Conservation (phyloP, 2,113 vertebrate genomes). For the Bettongia penicillata region DNA sequence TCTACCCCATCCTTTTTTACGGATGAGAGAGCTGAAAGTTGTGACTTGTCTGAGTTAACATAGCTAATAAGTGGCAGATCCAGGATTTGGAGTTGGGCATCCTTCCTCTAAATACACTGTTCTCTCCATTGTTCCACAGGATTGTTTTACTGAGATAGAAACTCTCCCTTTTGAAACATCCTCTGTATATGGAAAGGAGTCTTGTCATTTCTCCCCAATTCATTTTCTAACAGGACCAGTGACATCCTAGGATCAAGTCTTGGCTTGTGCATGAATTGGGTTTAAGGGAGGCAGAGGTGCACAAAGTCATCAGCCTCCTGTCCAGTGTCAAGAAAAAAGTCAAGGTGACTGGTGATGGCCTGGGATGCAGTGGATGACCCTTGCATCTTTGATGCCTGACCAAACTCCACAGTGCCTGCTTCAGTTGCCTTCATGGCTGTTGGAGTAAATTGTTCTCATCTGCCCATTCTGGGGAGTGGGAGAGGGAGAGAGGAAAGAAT, state of each 20-base stretch:
- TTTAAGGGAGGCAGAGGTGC: background rate
- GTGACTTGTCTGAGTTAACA: background rate
- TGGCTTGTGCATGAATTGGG: background rate
- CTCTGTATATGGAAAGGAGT: background rate
- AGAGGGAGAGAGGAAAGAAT: too few relatives aligned
- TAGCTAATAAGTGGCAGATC: background rate
- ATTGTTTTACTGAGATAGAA: background rate
- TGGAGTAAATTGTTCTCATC: background rate
- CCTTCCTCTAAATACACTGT: background rate
- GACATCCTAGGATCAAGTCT: background rate
- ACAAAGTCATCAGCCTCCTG: background rate
- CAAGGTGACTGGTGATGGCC: background rate
- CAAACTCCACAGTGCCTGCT: background rate
- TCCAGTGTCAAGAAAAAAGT: background rate
- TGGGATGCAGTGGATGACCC: background rate
- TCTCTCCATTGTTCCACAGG: background rate
- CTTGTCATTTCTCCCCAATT: background rate
- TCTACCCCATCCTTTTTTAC: background rate
- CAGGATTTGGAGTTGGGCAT: background rate
- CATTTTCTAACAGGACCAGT: background rate
- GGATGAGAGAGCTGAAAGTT: background rate
- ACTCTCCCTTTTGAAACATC: background rate
- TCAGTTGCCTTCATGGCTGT: background rate
- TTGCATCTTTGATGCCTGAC: background rate
- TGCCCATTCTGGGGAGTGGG: background rate